Conservation (phyloP, 2,888 invertebrate genomes). For the Neoitamus cyanurus region DNA sequence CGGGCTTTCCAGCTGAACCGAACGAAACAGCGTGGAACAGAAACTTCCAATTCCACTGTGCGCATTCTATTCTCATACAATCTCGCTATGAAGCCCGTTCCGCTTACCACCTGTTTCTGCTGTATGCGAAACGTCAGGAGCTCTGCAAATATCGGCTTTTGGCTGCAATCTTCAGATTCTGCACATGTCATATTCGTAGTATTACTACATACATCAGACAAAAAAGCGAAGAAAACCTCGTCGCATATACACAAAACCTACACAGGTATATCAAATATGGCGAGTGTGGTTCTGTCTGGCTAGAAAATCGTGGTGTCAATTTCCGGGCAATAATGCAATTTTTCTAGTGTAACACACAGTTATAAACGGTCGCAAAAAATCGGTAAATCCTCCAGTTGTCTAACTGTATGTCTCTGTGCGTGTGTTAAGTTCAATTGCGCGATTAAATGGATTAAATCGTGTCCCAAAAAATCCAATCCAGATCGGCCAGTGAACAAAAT, state of each 20-base stretch:
- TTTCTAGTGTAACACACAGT: constrained; percentile 42
- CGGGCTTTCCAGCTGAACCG: neutral
- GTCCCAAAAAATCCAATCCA: neutral
- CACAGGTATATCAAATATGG: constrained; percentile 49
- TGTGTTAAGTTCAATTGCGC: constrained; percentile 30
- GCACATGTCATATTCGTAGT: constrained; percentile 49
- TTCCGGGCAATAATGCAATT: constrained; percentile 49
- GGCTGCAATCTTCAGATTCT: constrained; percentile 44
- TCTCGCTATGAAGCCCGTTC: neutral
- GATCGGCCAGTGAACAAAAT: neutral
- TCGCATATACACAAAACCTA: constrained; percentile 23
- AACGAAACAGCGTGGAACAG: neutral
- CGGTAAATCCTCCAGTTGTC: constrained; percentile 28
- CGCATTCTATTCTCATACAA: neutral
- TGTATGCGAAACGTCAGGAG: constrained; percentile 40
- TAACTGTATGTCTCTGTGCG: neutral
- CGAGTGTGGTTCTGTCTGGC: constrained; percentile 45
- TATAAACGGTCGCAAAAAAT: constrained; percentile 44
- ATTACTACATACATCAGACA: neutral
- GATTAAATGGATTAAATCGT: constrained; percentile 9
- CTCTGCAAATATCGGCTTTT: constrained; percentile 35
- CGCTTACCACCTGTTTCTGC: neutral
- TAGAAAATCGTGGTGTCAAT: constrained; percentile 46
- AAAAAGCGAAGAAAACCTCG: constrained; percentile 8
- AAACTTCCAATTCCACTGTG: neutral